Evolutionary conservation across 2,113 vertebrate species (phyloP).

Genomic region (Rhegmatorhina hoffmannsi): DNA sequence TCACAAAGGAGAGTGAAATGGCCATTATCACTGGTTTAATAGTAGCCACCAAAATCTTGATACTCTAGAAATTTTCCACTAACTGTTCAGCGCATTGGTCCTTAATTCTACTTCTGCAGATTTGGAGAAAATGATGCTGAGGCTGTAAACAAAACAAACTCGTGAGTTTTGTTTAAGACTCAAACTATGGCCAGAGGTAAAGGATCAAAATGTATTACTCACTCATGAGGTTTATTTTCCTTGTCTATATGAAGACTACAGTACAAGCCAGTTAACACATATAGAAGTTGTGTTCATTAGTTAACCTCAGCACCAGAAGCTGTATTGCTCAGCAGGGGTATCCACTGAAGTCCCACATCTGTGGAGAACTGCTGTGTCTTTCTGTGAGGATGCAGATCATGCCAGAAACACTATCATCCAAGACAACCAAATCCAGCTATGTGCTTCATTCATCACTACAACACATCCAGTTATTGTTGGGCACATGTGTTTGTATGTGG

Average conservation of each 20-base stretch:
- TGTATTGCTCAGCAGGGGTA: accelerated
- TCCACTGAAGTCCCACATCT: background rate
- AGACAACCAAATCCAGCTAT: background rate
- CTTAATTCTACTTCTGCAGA: background rate
- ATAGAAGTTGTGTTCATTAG: accelerated
- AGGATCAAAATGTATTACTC: background rate
- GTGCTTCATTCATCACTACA: background rate
- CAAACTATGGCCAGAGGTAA: background rate
- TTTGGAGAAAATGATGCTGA: background rate
- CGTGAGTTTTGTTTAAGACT: background rate
- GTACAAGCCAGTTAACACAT: accelerated
- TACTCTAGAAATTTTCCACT: background rate
- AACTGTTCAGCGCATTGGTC: background rate
- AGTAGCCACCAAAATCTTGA: background rate
- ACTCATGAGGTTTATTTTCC: background rate
- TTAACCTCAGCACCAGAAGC: background rate
- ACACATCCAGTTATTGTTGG: background rate
- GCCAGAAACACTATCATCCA: background rate
- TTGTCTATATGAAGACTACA: background rate
- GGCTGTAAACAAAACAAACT: background rate
- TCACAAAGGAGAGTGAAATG: background rate
- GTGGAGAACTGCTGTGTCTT: background rate
- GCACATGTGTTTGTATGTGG: accelerated
- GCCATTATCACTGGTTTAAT: background rate
- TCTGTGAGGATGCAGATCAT: background rate